phyloP scores from a whole-genome alignment of 2,888 invertebrate species.

The Pseudococcus longispinus region DNA sequence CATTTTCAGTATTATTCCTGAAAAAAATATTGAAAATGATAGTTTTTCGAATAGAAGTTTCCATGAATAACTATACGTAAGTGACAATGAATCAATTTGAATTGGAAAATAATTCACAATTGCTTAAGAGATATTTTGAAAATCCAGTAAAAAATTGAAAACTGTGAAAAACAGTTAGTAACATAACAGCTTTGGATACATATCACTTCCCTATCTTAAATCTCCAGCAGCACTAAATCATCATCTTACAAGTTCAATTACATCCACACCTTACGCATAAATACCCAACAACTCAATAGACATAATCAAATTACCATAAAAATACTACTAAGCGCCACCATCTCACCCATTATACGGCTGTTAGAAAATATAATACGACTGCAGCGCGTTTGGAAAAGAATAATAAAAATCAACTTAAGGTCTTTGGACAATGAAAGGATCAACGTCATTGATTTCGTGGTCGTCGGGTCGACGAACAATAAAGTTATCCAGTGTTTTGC shows the following conservation, averaged over 20 bases:
- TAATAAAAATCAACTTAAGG: slow-evolving; percentile 48
- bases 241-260: slow-evolving; percentile 4
- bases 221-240: not conserved
- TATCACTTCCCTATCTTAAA: not conserved
- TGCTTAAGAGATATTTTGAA: too few species aligned
- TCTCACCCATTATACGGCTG: not conserved
- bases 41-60: too few species aligned
- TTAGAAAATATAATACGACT: not conserved
- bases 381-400: not conserved
- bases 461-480: slow-evolving; percentile 15
- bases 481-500: slow-evolving; percentile 47
- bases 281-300: not conserved
- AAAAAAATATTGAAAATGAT: too few species aligned
- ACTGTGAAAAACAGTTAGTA: too few species aligned
- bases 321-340: not conserved
- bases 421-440: slow-evolving; percentile 55
- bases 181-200: too few species aligned
- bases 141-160: too few species aligned
- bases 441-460: slow-evolving; percentile 23
- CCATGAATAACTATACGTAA: too few species aligned
- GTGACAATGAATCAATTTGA: too few species aligned
- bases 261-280: not conserved
- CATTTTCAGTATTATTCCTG: too few species aligned
- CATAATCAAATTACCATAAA: slow-evolving; percentile 11
- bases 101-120: too few species aligned